phyloP scores from a whole-genome alignment of 2,888 invertebrate genomes.

The Cyaniris semiargus region DNA sequence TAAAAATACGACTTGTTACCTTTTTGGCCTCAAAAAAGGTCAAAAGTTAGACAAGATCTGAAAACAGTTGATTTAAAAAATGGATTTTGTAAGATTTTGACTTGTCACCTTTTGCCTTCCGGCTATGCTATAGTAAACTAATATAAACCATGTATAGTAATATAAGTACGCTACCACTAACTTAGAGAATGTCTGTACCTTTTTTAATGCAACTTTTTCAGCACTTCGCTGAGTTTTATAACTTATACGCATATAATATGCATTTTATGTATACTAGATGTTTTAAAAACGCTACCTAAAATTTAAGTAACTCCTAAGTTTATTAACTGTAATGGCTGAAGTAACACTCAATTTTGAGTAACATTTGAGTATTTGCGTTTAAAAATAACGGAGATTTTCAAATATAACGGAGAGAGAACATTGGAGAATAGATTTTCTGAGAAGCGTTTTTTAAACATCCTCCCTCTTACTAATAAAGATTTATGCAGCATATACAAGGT shows the following conservation, averaged over 20 bases:
- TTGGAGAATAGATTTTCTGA: background rate
- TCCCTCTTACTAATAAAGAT: background rate
- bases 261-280: slow-evolving; percentile 3
- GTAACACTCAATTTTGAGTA: background rate
- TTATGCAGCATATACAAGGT: background rate
- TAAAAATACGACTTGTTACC: background rate
- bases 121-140: background rate
- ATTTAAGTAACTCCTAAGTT: background rate
- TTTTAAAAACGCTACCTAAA: background rate
- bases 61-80: background rate
- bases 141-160: background rate
- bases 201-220: background rate
- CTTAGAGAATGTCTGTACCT: background rate
- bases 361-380: background rate
- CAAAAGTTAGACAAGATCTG: background rate
- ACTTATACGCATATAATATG: slow-evolving; percentile 13
- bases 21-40: background rate
- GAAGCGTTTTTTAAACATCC: background rate
- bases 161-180: slow-evolving; percentile 16
- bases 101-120: background rate
- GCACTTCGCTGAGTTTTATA: slow-evolving; percentile 2
- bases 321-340: background rate
- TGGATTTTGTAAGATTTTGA: background rate
- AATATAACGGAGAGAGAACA: too few species aligned
- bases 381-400: too few species aligned